These are phyloP conservation scores for Pogonomyrmex californicus DNA, from an alignment of 1,140 invertebrate genomes.

Conservation along the genomic window DNA sequence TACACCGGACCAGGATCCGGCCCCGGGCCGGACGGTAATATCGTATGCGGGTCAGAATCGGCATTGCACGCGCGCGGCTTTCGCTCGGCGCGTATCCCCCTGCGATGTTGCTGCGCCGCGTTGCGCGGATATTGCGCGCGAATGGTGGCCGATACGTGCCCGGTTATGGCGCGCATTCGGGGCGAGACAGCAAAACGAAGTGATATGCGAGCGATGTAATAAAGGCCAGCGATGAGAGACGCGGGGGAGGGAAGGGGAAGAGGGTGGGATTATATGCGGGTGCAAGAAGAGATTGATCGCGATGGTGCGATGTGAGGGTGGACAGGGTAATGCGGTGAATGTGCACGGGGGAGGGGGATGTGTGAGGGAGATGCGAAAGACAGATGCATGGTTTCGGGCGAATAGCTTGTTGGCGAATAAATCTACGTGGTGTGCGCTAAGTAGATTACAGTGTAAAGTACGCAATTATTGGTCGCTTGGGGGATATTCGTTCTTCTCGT, in stretches of 20 bases:
- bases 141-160: constrained; percentile 40
- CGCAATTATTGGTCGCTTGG: background rate
- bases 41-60: constrained; percentile 67
- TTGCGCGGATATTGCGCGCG: constrained; percentile 45
- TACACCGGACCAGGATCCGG: background rate
- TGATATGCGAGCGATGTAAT: constrained; percentile 63
- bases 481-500: background rate
- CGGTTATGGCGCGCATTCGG: constrained; percentile 20
- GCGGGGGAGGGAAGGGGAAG: background rate
- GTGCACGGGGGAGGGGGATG: background rate
- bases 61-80: constrained; percentile 7
- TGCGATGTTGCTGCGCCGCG: constrained; percentile 24
- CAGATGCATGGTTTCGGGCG: constrained; percentile 37
- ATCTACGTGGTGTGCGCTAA: constrained; percentile 16
- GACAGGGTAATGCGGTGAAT: constrained; percentile 57
- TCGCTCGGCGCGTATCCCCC: background rate
- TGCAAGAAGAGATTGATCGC: constrained; percentile 63
- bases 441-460: constrained; percentile 17
- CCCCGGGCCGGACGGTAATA: constrained; percentile 57
- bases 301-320: constrained; percentile 38
- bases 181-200: constrained; percentile 52
- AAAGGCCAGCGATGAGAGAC: constrained; percentile 5
- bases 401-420: constrained; percentile 29
- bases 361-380: constrained; percentile 2
- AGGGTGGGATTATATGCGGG: constrained; percentile 45